Conservation (phyloP, 1,140 invertebrate genomes). For the Chionoecetes opilio region DNA sequence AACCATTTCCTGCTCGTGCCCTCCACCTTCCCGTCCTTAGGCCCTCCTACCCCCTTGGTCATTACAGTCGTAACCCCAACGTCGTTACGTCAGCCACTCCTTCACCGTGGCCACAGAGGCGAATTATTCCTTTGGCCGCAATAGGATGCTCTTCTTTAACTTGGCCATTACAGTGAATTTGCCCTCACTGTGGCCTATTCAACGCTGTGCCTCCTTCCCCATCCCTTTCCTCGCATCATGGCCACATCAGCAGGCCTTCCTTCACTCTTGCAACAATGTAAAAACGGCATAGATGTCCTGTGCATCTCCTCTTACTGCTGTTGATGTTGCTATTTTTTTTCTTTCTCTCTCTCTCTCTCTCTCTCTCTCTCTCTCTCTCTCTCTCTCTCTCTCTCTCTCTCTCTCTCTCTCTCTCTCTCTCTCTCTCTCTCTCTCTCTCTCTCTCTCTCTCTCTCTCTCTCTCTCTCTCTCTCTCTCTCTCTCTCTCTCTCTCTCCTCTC, state of each 20-base stretch:
- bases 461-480: too few relatives aligned
- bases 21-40: neutral
- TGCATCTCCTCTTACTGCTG: too few relatives aligned
- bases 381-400: too few relatives aligned
- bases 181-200: neutral
- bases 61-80: neutral
- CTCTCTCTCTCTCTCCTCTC: too few relatives aligned
- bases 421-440: too few relatives aligned
- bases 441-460: too few relatives aligned
- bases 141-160: constrained; percentile 16
- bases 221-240: neutral
- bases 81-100: constrained; percentile 7
- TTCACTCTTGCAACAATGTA: neutral
- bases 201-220: neutral
- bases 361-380: too few relatives aligned
- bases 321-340: too few relatives aligned
- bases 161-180: constrained; percentile 29
- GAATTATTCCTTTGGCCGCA: neutral
- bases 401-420: too few relatives aligned
- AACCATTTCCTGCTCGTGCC: neutral
- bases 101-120: neutral
- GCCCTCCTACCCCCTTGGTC: neutral
- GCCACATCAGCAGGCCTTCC: neutral
- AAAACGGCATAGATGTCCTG: neutral
- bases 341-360: too few relatives aligned